Evolutionary conservation across 2,797 vertebrate genomes (phyloP).

Genomic region (Pristis pectinata): DNA sequence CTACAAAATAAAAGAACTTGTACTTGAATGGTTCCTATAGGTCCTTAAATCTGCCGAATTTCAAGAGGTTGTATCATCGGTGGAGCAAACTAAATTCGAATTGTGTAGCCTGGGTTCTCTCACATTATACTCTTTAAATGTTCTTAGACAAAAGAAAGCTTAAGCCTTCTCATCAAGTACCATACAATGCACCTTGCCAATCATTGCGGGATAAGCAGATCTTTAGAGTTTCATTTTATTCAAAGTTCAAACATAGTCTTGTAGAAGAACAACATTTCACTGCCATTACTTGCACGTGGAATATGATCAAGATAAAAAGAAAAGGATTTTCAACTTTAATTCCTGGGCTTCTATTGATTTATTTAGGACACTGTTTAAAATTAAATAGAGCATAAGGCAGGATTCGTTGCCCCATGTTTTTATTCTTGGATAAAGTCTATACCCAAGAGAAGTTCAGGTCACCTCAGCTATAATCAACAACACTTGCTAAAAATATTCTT

Average conservation of each 20-base stretch:
- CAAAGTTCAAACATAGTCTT: constrained; percentile 18
- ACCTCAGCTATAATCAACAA: not conserved
- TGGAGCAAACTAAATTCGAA: constrained; percentile 43
- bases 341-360: not conserved
- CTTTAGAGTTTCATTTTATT: constrained; percentile 34
- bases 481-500: not conserved
- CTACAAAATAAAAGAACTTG: constrained; percentile 42
- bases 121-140: constrained; percentile 42
- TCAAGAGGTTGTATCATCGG: constrained; percentile 48
- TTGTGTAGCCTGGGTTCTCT: constrained; percentile 44
- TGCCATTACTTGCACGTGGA: not conserved
- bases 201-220: constrained; percentile 37
- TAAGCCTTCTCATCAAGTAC: constrained; percentile 45
- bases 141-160: constrained; percentile 40
- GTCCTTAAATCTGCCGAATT: constrained; percentile 45
- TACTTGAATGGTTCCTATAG: constrained; percentile 42
- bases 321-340: not conserved
- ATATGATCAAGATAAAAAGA: not conserved
- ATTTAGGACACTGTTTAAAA: not conserved
- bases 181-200: constrained; percentile 48
- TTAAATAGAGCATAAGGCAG: not conserved
- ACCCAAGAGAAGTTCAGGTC: not conserved
- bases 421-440: not conserved
- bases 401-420: not conserved
- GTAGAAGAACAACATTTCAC: constrained; percentile 15